Conservation (phyloP, 2,797 vertebrate species). For the Propithecus deckenii region DNA sequence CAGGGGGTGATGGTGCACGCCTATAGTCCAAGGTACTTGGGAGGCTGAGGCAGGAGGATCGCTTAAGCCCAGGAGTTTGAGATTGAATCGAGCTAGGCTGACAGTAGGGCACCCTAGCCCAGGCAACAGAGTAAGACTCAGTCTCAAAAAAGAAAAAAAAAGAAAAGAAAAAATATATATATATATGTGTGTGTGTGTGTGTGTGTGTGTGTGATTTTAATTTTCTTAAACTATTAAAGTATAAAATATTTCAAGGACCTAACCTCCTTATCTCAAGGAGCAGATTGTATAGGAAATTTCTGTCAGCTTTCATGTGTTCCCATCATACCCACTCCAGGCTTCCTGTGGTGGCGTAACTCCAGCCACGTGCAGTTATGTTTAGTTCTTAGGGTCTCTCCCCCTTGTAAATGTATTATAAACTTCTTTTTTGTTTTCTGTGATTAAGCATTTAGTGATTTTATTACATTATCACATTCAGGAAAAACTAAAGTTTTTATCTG, state of each 20-base stretch:
- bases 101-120: too few species aligned
- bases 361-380: accelerated
- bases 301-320: background rate
- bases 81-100: too few species aligned
- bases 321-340: background rate
- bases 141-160: too few species aligned
- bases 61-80: too few species aligned
- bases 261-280: background rate
- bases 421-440: background rate
- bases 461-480: background rate
- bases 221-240: background rate
- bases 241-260: background rate
- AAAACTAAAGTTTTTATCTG: background rate
- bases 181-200: too few species aligned
- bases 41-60: too few species aligned
- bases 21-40: too few species aligned
- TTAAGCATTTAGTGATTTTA: background rate
- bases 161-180: too few species aligned
- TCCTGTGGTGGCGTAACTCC: accelerated
- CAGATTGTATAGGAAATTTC: background rate
- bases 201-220: background rate
- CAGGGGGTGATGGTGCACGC: too few species aligned
- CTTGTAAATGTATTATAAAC: background rate
- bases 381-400: background rate
- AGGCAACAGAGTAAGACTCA: too few species aligned